Evolutionary conservation across 2,113 vertebrate genomes (phyloP).

Genomic region (Dromiciops gliroides): DNA sequence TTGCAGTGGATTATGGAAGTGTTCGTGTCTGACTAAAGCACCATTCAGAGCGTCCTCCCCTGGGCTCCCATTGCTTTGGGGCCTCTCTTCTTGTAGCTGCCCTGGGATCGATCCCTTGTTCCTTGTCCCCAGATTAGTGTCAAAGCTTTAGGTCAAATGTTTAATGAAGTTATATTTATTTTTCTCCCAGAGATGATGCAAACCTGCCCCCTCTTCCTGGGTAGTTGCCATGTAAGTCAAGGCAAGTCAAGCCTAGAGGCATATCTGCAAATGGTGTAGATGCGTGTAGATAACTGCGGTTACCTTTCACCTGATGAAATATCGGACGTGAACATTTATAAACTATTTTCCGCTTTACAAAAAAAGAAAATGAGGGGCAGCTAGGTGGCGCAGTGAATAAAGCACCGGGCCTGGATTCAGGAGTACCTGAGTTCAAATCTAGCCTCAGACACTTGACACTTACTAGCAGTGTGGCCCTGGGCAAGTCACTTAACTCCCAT

Average conservation of each 20-base stretch:
- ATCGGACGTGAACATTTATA: slow-evolving; percentile 83
- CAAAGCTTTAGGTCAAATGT: slow-evolving; percentile 81
- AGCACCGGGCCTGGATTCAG: too few species aligned
- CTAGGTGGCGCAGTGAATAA: too few species aligned
- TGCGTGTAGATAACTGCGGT: slow-evolving; percentile 86
- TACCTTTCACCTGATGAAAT: slow-evolving; percentile 79
- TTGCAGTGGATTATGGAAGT: slow-evolving; percentile 80
- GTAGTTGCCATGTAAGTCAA: slow-evolving; percentile 75
- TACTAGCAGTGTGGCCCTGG: too few species aligned
- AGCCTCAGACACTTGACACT: too few species aligned
- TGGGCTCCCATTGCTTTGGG: slow-evolving; percentile 61
- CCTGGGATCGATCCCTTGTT: slow-evolving; percentile 58
- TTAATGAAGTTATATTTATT: slow-evolving; percentile 88
- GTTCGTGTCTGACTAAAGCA: slow-evolving; percentile 59
- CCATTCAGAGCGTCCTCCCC: neutral
- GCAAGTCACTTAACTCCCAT: too few species aligned
- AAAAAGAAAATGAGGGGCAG: too few species aligned
- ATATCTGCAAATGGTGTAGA: slow-evolving; percentile 84
- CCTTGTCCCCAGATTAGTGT: slow-evolving; percentile 77
- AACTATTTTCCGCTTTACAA: slow-evolving; percentile 79
- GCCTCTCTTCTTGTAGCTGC: slow-evolving; percentile 40
- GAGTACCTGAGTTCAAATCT: too few species aligned
- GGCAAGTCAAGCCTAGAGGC: slow-evolving; percentile 77
- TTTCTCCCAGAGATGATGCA: slow-evolving; percentile 76
- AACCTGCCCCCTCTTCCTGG: neutral